Evolutionary conservation across 2,113 vertebrate genomes (phyloP), one percentile per base, ranked within the genome.

Genomic region (Sciurus niger): DNA sequence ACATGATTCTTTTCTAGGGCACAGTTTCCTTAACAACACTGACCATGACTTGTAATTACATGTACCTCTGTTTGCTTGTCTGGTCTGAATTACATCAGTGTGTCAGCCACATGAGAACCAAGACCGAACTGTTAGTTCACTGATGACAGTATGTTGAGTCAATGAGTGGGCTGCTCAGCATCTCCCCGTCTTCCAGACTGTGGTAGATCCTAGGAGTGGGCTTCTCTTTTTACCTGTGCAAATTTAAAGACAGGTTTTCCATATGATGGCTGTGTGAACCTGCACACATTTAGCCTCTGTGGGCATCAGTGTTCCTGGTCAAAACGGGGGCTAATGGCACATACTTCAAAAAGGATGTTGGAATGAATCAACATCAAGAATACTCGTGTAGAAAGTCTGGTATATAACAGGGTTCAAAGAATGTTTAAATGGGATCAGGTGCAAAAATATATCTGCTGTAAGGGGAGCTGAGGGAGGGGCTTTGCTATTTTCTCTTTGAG

Each of bases 401-500:
- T 34, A 34, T 20, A 46, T 11, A 87, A 46, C 12, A 94, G 22
- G 76, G 73, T 37, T 83, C 4, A 63, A 70, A 84, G 51, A 85
- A 22, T 65, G 72, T 25, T 22, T 85, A 10, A 67, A n/a, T 40
- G 73, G 16, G 30, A 30, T 74, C 30, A 73, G 65, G 74, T 34
- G 34, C 20, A 70, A 79, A 73, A 79, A n/a, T 25, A 58, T n/a
- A 65, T 40, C 17, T 53, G 9, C 30, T 68, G 14, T 46, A n/a
- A 65, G n/a, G 22, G 60, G 78, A 58, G 11, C 37, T 28, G 67
- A 70, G 34, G 90, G 84, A 78, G 37, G 17, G 24, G 0, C 51
- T 89, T 95, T 92, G 67, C 58, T 88, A 55, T 74, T 70, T 96
- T 82, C 30, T 25, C 28, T 95, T 90, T 46, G 68, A 87, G 32